Base-by-base conservation (phyloP, 2,113 vertebrate genomes). In the Dicaeum eximium region DNA sequence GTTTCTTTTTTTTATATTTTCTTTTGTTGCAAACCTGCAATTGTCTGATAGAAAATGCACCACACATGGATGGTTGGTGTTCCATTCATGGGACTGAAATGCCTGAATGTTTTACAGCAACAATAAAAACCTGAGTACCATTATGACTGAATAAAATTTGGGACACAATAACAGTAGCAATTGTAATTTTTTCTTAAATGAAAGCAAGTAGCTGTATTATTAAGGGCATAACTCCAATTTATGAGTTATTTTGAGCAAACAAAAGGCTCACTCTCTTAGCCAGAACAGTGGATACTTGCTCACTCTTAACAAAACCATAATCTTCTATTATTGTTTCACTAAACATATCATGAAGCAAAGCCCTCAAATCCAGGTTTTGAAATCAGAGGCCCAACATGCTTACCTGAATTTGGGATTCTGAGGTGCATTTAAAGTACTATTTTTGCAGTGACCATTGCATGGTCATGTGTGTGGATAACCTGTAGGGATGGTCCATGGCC, bases 231-330 rank as follows among this genome's bases (percentile, higher is more conserved):
- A 30, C 33, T 88, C 33, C 22, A 67, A 65, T 80, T 92, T 85
- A 78, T 48, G 45, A 85, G 37, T 69, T 94, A 87, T 86, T 88
- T 83, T 70, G 54, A 77, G 54, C 58, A 88, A 88, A 93, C 54
- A 82, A 90, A 90, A 94, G 45, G 42, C 81, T 91, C 25, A 17
- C 23, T 60, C 19, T 81, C 51, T 92, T 37, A 45, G 45, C 66
- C 62, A 93, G 87, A 94, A 48, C 16, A 57, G 31, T 42, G 50
- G 22, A 28, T 65, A 28, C 24, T 95, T 91, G 40, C 86, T 77
- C 37, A 48, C 28, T 83, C 25, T 60, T 72, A 83, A 72, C 14
- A 71, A 56, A 94, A 37, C 13, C 30, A 24, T 40, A n/a, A 33
- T 50, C 15, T 86, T 89, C 44, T 67, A 22, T 78, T 84, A 40